Base-by-base conservation (phyloP, 2,797 vertebrate genomes). In the Salmo trutta region DNA sequence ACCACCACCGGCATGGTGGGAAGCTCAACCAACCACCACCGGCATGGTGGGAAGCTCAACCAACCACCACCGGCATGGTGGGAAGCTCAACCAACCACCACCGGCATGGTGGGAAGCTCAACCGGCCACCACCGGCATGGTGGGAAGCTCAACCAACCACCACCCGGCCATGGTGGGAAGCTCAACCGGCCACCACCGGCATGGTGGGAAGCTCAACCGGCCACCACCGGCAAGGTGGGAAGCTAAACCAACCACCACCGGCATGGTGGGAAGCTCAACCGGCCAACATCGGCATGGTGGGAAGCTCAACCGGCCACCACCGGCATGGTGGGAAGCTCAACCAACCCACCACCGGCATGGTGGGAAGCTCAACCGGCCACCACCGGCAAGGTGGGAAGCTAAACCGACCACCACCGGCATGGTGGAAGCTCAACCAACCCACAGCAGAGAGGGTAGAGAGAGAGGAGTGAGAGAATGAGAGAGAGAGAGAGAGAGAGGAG, bases 101-200 rank as follows among this genome's bases (percentile, higher is more conserved):
- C 47, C 12, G 24, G 21, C 24, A 24, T 24, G 24, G 24, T 24
- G 24, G 24, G 29, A 31, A n/a, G n/a, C n/a, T n/a, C n/a, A n/a
- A n/a, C n/a, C n/a, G n/a, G n/a, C n/a, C n/a, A n/a, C n/a, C n/a
- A n/a, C n/a, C n/a, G n/a, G n/a, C n/a, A n/a, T n/a, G n/a, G n/a
- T n/a, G n/a, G n/a, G 29, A 31, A 31, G 29, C 29, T 31, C 29
- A 31, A 31, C 29, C 29, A 31, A 31, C 29, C n/a, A n/a, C 29
- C n/a, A n/a, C 29, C 2, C 29, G 3, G 29, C n/a, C 29, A n/a
- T n/a, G n/a, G n/a, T n/a, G n/a, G n/a, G n/a, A n/a, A n/a, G n/a
- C n/a, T n/a, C 19, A 78, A 62, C 71, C 87, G 83, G 83, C 80
- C 73, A 21, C 64, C 81, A 19, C 47, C 12, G 24, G 21, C 27